Base-by-base conservation (phyloP, 2,888 invertebrate species). In the Loripinus fragilis region DNA sequence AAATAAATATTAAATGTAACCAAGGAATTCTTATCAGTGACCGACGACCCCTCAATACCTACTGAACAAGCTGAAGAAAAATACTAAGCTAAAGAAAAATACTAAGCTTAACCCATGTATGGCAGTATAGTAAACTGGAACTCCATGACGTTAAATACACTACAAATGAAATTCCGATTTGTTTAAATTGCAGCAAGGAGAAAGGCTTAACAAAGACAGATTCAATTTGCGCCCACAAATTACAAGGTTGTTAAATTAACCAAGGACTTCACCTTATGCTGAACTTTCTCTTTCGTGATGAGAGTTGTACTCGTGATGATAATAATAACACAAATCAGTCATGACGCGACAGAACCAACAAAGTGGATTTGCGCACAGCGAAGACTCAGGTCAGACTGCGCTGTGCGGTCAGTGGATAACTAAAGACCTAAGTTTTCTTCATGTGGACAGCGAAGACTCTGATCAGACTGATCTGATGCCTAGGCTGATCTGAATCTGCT, bases 161-260 rank as follows among this genome's bases (percentile, higher is more conserved):
- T 8, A 45, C 17, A 45, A 20, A 45, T 12, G 45, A 12, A 45
- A 45, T 15, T 45, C 45, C n/a, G 45, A 45, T 45, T 45, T 45
- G 15, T 20, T 20, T 5, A 20, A 20, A 45, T 45, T 20, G n/a
- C 45, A 45, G n/a, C 41, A 45, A 20, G 45, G 20, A 45, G 2
- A 45, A 12, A 12, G 3, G 45, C n/a, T 45, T 45, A 45, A 45
- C 3, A 8, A 45, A 45, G 45, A 17, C 17, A 15, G 45, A 52
- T 52, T 52, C 52, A 52, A 52, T 52, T 52, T 23, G 25, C 25
- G 52, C 52, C 52, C 52, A 23, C 52, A 52, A 52, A 52, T 52
- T 52, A 25, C 25, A 23, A 25, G 23, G 52, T 52, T 25, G 25
- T 52, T 25, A 52, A n/a, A 20, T 25, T 52, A 52, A 23, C 5